These are phyloP conservation scores for Mylabris phalerata DNA, from an alignment of 1,140 invertebrate genomes.

Conservation along the genomic window DNA sequence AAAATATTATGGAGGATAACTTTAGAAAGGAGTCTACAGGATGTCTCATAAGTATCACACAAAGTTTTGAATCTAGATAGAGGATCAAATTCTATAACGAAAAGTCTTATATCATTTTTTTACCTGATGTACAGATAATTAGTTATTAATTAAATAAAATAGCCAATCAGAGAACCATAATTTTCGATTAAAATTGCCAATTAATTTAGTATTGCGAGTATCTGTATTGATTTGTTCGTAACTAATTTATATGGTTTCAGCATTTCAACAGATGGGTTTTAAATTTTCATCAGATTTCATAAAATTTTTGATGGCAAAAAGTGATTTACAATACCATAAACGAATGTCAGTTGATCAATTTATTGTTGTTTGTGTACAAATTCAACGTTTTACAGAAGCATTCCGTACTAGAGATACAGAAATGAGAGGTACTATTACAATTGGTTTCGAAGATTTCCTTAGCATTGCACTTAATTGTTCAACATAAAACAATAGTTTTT, in stretches of 20 bases:
- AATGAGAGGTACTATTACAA: slow-evolving; percentile 67
- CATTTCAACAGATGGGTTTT: slow-evolving; percentile 84
- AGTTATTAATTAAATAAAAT: too few species aligned
- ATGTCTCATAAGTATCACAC: too few species aligned
- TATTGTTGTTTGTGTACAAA: slow-evolving; percentile 79
- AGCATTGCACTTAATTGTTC: slow-evolving; percentile 65
- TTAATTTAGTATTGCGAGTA: too few species aligned
- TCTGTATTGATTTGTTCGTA: too few species aligned
- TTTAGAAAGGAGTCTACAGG: too few species aligned
- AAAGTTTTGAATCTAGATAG: too few species aligned
- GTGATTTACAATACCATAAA: slow-evolving; percentile 52
- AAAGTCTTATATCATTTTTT: too few species aligned
- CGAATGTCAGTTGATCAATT: slow-evolving; percentile 79
- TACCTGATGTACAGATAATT: too few species aligned
- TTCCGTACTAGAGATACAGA: slow-evolving; percentile 68
- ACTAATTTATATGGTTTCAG: slow-evolving; percentile 43
- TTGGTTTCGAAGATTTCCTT: slow-evolving; percentile 82
- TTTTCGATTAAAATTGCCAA: too few species aligned
- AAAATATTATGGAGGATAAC: too few species aligned
- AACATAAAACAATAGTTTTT: slow-evolving; percentile 38
- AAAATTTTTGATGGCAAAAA: slow-evolving; percentile 62
- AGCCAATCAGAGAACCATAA: too few species aligned
- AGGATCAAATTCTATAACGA: too few species aligned
- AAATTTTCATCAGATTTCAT: slow-evolving; percentile 73
- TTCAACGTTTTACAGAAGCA: slow-evolving; percentile 79